These are phyloP conservation scores for Aphis craccivora DNA, from an alignment of 1,140 invertebrate genomes.

Conservation along the genomic window DNA sequence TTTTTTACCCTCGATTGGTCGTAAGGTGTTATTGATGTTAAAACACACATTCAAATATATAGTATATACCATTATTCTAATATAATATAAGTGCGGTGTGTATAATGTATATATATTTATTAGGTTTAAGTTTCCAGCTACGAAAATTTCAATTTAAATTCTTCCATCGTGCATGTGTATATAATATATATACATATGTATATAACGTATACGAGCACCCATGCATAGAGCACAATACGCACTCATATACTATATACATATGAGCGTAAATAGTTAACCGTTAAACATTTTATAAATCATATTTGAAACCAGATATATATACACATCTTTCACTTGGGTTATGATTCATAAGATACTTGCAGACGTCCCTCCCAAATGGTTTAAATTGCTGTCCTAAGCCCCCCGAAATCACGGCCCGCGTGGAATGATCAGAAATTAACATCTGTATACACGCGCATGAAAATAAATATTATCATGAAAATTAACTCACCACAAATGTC, in stretches of 20 bases:
- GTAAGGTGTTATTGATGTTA: constrained; percentile 1
- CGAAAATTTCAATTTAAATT: not conserved
- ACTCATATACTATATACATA: too few species aligned
- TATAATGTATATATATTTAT: not conserved
- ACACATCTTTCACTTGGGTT: not conserved
- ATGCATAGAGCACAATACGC: not conserved
- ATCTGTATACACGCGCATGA: too few species aligned
- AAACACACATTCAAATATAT: not conserved
- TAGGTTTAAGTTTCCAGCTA: not conserved
- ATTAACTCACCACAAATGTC: not conserved
- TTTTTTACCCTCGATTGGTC: not conserved
- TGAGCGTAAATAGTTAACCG: not conserved
- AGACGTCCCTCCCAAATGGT: not conserved
- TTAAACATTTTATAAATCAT: not conserved
- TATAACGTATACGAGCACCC: not conserved
- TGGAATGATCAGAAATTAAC: not conserved
- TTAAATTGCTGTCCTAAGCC: not conserved
- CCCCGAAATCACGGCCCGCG: not conserved
- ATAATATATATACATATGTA: not conserved
- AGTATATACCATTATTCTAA: not conserved
- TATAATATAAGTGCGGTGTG: not conserved
- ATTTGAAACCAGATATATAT: too few species aligned
- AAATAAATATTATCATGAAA: not conserved
- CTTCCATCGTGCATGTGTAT: not conserved
- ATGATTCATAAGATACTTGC: not conserved